Percentiles rank a stretch among this genome's conserved stretches.
phyloP scores from a whole-genome alignment of 2,113 vertebrate genomes.

The Steatornis caripensis region DNA sequence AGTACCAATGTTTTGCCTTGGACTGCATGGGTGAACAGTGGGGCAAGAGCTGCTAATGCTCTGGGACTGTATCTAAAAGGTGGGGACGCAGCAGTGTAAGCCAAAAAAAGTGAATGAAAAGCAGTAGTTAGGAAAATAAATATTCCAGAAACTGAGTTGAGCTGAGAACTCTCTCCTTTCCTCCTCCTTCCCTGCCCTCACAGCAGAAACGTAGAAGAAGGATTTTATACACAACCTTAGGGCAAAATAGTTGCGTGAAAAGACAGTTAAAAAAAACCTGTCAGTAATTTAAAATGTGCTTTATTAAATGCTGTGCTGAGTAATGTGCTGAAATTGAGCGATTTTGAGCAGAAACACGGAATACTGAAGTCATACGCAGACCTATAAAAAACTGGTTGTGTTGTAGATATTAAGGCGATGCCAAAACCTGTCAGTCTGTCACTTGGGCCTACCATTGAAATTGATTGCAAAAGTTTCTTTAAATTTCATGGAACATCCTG shows the following conservation, averaged over 20 bases:
- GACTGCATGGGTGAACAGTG: neutral
- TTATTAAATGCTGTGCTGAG: neutral
- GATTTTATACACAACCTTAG: neutral
- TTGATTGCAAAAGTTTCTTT: neutral
- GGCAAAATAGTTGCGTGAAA: neutral
- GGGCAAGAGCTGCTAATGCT: neutral
- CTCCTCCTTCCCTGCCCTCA: neutral
- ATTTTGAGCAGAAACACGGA: neutral
- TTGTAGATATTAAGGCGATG: neutral
- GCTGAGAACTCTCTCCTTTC: neutral
- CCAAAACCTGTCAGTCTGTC: neutral
- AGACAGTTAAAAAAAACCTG: neutral
- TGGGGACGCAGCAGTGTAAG: neutral
- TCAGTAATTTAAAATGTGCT: neutral
- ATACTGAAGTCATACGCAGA: neutral
- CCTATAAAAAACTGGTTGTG: neutral
- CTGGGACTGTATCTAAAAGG: neutral
- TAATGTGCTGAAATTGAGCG: neutral
- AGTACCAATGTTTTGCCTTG: neutral
- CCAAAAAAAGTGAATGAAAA: neutral
- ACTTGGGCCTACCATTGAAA: neutral
- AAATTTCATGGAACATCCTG: neutral
- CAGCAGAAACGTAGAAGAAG: neutral
- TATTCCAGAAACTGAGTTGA: neutral
- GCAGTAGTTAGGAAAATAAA: neutral